These are phyloP conservation scores for Centroberyx gerrardi DNA, from an alignment of 2,797 vertebrate genomes.

Conservation along the genomic window DNA sequence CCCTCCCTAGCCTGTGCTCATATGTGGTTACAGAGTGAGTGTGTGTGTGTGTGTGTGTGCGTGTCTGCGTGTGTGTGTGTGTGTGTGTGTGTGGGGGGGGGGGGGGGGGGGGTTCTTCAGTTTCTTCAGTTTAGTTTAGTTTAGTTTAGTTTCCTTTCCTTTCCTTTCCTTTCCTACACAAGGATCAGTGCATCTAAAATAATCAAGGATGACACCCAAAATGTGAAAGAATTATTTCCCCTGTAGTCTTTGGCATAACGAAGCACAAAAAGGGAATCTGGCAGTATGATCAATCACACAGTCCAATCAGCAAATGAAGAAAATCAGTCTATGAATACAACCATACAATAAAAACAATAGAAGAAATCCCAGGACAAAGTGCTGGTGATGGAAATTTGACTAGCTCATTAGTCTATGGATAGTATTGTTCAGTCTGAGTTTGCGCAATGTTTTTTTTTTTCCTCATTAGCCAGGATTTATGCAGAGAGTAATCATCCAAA, in stretches of 20 bases:
- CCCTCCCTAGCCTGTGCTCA: not conserved
- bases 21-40: not conserved
- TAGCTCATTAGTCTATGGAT: conserved; percentile 43
- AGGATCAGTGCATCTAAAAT: too few relatives aligned
- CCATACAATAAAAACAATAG: conserved; percentile 17
- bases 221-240: not conserved
- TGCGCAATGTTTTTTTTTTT: conserved; percentile 14
- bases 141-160: too few relatives aligned
- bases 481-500: conserved; percentile 54
- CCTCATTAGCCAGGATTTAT: conserved; percentile 61
- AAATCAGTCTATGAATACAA: conserved; percentile 4
- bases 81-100: too few relatives aligned
- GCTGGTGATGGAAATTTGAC: conserved; percentile 45
- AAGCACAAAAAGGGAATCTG: conserved; percentile 11
- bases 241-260: conserved; percentile 26
- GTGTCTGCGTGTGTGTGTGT: too few relatives aligned
- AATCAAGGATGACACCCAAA: too few relatives aligned
- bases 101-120: too few relatives aligned
- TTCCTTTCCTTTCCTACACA: too few relatives aligned
- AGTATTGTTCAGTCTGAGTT: conserved; percentile 8
- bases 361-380: conserved; percentile 30
- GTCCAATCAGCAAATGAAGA: conserved; percentile 5
- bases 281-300: conserved; percentile 20
- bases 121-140: too few relatives aligned
- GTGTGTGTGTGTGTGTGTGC: too few relatives aligned